Evolutionary conservation across 2,113 vertebrate genomes (phyloP).

Genomic region (Gambusia affinis): DNA sequence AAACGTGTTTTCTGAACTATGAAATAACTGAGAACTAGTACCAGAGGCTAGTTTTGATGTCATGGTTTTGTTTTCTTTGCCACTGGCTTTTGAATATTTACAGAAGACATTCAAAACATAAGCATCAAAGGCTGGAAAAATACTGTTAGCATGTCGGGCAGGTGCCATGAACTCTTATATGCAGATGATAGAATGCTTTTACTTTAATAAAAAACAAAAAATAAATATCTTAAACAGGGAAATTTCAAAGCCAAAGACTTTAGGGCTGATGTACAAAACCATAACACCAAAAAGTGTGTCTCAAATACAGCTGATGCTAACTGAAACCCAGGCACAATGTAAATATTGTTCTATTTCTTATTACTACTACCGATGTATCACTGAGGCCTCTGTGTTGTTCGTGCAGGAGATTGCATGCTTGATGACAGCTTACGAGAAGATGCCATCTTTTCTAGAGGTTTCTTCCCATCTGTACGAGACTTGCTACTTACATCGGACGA

Average conservation of each 20-base stretch:
- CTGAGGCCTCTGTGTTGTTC: slow-evolving; percentile 89
- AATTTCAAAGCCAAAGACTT: slow-evolving; percentile 14
- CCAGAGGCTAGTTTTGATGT: slow-evolving; percentile 37
- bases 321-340: slow-evolving; percentile 86
- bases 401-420: slow-evolving; percentile 90
- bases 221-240: neutral
- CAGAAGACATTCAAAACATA: neutral
- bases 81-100: neutral
- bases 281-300: slow-evolving; percentile 34
- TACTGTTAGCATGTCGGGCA: neutral
- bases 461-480: slow-evolving; percentile 84
- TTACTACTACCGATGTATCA: slow-evolving; percentile 81
- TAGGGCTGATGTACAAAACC: slow-evolving; percentile 12
- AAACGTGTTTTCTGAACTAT: slow-evolving; percentile 1
- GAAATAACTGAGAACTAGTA: slow-evolving; percentile 22
- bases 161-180: neutral
- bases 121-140: neutral
- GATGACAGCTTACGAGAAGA: slow-evolving; percentile 87
- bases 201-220: neutral
- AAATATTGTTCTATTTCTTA: slow-evolving; percentile 83
- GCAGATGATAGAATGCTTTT: neutral
- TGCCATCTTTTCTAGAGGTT: slow-evolving; percentile 82
- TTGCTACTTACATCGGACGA: slow-evolving; percentile 80
- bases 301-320: slow-evolving; percentile 46
- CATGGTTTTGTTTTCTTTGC: slow-evolving; percentile 14